Percentiles rank a stretch among this genome's conserved stretches.
These are phyloP conservation scores for Galleria mellonella DNA, from an alignment of 1,140 invertebrate species.

Conservation along the genomic window DNA sequence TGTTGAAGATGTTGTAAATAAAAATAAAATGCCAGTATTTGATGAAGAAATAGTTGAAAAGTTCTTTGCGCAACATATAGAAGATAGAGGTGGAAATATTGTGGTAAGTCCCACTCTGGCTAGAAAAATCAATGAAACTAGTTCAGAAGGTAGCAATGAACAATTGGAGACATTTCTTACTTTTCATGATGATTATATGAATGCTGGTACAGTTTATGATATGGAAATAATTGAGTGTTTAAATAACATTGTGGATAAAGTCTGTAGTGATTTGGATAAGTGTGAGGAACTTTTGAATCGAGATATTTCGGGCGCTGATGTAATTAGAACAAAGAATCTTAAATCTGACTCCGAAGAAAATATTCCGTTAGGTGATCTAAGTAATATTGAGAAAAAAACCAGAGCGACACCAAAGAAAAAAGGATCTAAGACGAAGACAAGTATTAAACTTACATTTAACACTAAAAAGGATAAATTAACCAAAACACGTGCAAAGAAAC, in stretches of 20 bases:
- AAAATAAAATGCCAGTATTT: slow-evolving; percentile 2
- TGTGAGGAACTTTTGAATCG: slow-evolving; percentile 21
- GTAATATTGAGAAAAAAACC: slow-evolving; percentile 3
- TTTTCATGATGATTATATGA: no score
- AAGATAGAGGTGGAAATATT: slow-evolving; percentile 24
- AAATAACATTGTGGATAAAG: slow-evolving; percentile 41
- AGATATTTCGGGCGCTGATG: not conserved
- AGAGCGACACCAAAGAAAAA: not conserved
- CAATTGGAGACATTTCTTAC: no score
- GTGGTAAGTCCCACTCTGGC: slow-evolving; percentile 41
- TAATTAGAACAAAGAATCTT: not conserved
- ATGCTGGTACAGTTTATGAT: slow-evolving; percentile 6
- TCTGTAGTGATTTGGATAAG: slow-evolving; percentile 42
- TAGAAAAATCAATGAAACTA: slow-evolving; percentile 42
- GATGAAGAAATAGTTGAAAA: slow-evolving; percentile 30
- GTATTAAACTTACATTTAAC: slow-evolving; percentile 21
- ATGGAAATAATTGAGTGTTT: slow-evolving; percentile 41
- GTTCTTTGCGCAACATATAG: slow-evolving; percentile 43
- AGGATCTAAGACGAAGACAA: not conserved
- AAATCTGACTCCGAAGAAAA: slow-evolving; percentile 2
- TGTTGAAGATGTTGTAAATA: not conserved
- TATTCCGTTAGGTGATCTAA: not conserved
- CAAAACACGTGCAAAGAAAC: slow-evolving; percentile 3
- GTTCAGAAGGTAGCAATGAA: slow-evolving; percentile 30
- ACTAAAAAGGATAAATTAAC: slow-evolving; percentile 9